These are phyloP conservation scores for Cyaniris semiargus DNA, from an alignment of 2,888 invertebrate genomes.

Conservation along the genomic window DNA sequence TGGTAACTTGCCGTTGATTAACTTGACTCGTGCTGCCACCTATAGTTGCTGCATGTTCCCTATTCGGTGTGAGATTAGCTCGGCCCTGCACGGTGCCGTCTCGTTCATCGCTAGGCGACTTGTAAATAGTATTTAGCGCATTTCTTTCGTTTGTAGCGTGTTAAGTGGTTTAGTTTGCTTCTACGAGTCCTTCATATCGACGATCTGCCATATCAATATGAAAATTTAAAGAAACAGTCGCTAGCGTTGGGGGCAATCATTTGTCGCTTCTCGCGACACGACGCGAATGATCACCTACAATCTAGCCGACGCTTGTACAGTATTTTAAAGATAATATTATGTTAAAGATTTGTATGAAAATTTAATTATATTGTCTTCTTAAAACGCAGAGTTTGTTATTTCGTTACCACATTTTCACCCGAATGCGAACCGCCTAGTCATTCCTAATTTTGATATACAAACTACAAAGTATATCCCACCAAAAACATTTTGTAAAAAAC, in stretches of 20 bases:
- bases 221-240: slow-evolving; percentile 71
- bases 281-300: slow-evolving; percentile 66
- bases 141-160: slow-evolving; percentile 64
- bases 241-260: slow-evolving; percentile 64
- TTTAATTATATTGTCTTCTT: slow-evolving; percentile 83
- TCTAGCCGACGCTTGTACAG: slow-evolving; percentile 82
- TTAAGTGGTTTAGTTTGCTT: slow-evolving; percentile 63
- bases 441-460: no score
- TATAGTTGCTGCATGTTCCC: neutral
- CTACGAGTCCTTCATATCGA: slow-evolving; percentile 81
- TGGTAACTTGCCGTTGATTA: neutral
- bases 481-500: no score
- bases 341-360: slow-evolving; percentile 92
- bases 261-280: slow-evolving; percentile 45
- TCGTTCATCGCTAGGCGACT: slow-evolving; percentile 44
- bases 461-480: no score
- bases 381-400: slow-evolving; percentile 58
- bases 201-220: slow-evolving; percentile 84
- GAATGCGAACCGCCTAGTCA: no score
- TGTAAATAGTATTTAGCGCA: slow-evolving; percentile 74
- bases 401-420: slow-evolving; percentile 27
- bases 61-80: slow-evolving; percentile 74
- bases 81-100: slow-evolving; percentile 47
- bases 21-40: neutral
- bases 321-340: slow-evolving; percentile 88